Evolutionary conservation across 2,797 vertebrate genomes (phyloP), one percentile per base, ranked within the genome.

Genomic region (Ataeniobius toweri): DNA sequence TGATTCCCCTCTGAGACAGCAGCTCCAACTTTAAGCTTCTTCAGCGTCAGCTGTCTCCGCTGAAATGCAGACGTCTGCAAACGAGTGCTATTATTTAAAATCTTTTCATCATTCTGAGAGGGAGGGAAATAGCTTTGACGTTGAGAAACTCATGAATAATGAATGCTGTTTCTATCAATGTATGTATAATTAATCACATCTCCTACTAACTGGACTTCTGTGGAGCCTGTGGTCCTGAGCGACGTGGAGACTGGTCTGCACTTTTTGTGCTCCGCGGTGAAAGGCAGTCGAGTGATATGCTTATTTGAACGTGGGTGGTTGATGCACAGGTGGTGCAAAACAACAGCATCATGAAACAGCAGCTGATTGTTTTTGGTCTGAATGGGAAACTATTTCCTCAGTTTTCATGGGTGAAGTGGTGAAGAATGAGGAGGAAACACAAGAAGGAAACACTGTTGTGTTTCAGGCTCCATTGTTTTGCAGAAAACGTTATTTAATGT

Each of bases 151-250:
- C 89, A 94, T 96, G 92, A 93, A 95, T 95, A 93, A 95, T 95
- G 86, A 94, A 96, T 92, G 88, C 74, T 80, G 89, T 92, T 96
- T 94, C 94, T 95, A 95, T 95, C 94, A 96, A 94, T 94, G 94
- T 94, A 96, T 96, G 95, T 94, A 96, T 96, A 95, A 96, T 95
- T 96, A 94, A 95, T 95, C 93, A 94, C 90, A 89, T 92, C 88
- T 93, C 91, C 85, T 48, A 88, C 91, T 93, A 93, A 93, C 93
- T 89, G 92, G 91, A 94, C 89, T 86, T 85, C 83, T 89, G 88
- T 93, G 91, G 92, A 93, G 92, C 85, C 92, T 91, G 83, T 79
- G 90, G 90, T 90, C 90, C 92, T 93, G 90, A 92, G 92, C 91
- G 93, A 90, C 86, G 89, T 89, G 92, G 91, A 93, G 92, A 89